Conservation (phyloP, 2,113 vertebrate species). For the Aleadryas rufinucha region DNA sequence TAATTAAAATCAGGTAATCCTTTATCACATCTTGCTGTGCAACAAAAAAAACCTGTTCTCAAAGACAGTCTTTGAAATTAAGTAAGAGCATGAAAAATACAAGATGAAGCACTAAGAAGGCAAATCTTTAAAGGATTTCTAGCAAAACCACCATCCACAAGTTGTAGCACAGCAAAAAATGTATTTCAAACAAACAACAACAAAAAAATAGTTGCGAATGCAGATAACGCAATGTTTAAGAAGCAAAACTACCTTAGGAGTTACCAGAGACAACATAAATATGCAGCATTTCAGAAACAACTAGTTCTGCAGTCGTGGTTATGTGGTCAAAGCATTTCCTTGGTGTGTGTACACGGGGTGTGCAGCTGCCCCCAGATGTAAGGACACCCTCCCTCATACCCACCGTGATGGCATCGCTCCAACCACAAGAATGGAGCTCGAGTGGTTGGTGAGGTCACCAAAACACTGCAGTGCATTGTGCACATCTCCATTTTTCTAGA, state of each 20-base stretch:
- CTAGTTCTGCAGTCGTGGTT: background rate
- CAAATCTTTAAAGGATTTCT: background rate
- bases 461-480: background rate
- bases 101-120: background rate
- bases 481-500: background rate
- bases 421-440: slow-evolving; percentile 3
- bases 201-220: background rate
- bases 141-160: background rate
- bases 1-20: slow-evolving; percentile 38
- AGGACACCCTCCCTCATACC: background rate
- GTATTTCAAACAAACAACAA: background rate
- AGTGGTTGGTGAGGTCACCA: slow-evolving; percentile 9
- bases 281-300: background rate
- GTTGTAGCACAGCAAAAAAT: background rate
- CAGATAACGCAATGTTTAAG: background rate
- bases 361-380: background rate
- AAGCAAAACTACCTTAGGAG: background rate
- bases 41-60: slow-evolving; percentile 19
- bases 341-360: background rate
- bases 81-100: background rate
- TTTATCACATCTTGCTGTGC: slow-evolving; percentile 14
- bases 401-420: background rate
- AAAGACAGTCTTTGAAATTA: slow-evolving; percentile 29
- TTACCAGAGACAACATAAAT: background rate
- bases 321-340: slow-evolving; percentile 28